A percentile compares a stretch with the other conserved stretches of the same genome.
phyloP scores from a whole-genome alignment of 2,888 invertebrate species.

The Polydrusus cervinus region DNA sequence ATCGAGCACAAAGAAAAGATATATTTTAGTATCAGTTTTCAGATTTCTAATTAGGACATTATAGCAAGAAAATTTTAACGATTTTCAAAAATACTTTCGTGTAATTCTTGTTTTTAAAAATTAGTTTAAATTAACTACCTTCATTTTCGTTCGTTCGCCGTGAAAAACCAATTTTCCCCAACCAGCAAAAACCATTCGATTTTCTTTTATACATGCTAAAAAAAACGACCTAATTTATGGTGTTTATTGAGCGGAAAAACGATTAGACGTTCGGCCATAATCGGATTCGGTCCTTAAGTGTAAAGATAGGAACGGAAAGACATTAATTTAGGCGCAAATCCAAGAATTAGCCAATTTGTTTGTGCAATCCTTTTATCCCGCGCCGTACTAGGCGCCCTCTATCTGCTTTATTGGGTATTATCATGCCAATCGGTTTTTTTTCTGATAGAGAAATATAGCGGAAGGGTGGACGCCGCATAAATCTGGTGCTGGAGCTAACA shows the following conservation, averaged over 20 bases:
- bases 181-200: slow-evolving; percentile 14
- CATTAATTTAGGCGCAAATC: slow-evolving; percentile 66
- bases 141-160: slow-evolving; percentile 6
- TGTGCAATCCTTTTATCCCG: slow-evolving; percentile 61
- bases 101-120: too few relatives aligned
- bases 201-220: slow-evolving; percentile 24
- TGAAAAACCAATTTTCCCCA: slow-evolving; percentile 14
- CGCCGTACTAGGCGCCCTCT: slow-evolving; percentile 33
- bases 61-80: too few relatives aligned
- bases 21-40: too few relatives aligned
- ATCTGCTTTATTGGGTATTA: slow-evolving; percentile 68
- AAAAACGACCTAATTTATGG: slow-evolving; percentile 22
- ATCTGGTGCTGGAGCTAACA: slow-evolving; percentile 52
- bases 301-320: slow-evolving; percentile 50
- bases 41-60: too few relatives aligned
- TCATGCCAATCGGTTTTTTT: slow-evolving; percentile 66
- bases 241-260: slow-evolving; percentile 43
- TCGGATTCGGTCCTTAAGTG: slow-evolving; percentile 56
- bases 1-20: too few relatives aligned
- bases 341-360: slow-evolving; percentile 68
- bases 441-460: slow-evolving; percentile 67
- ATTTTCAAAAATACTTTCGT: too few relatives aligned
- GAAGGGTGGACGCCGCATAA: slow-evolving; percentile 66
- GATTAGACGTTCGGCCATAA: slow-evolving; percentile 39
- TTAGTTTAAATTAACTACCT: neutral